Percentiles rank a stretch among this genome's conserved stretches.
These are phyloP conservation scores for Petrolisthes manimaculis DNA, from an alignment of 2,888 invertebrate species.

Conservation along the genomic window DNA sequence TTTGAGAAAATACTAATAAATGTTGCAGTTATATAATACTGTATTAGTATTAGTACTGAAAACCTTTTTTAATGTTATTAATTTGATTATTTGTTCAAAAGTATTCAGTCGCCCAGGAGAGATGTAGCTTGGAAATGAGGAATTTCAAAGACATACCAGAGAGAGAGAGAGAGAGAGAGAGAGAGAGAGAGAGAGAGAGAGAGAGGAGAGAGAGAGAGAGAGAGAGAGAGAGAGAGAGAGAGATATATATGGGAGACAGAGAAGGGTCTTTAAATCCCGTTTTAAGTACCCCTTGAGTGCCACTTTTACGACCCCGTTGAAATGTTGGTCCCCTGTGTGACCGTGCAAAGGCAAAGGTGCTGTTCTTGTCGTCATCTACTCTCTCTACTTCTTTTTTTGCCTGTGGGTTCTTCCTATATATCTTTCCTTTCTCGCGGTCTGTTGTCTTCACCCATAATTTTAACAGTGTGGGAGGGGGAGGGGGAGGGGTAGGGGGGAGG, in stretches of 20 bases:
- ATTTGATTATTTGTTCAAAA: too few species aligned
- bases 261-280: conserved; percentile 12
- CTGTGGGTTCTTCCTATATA: neutral
- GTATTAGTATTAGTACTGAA: too few species aligned
- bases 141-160: neutral
- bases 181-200: conserved; percentile 1
- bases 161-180: conserved; percentile 18
- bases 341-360: neutral
- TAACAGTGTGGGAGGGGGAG: too few species aligned
- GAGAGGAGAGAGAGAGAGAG: conserved; percentile 27
- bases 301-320: conserved; percentile 20
- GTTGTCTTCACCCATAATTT: too few species aligned
- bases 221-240: conserved; percentile 23
- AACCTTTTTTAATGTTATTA: too few species aligned
- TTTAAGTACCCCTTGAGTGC: conserved; percentile 25
- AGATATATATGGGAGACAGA: too few species aligned
- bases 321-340: conserved; percentile 16
- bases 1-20: too few species aligned
- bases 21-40: too few species aligned
- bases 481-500: too few species aligned
- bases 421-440: neutral
- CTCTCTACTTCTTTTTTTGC: neutral
- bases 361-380: neutral
- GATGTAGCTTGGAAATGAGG: neutral
- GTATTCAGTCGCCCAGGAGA: too few species aligned